Conservation (phyloP, 2,888 invertebrate species). For the Selenia dentaria region DNA sequence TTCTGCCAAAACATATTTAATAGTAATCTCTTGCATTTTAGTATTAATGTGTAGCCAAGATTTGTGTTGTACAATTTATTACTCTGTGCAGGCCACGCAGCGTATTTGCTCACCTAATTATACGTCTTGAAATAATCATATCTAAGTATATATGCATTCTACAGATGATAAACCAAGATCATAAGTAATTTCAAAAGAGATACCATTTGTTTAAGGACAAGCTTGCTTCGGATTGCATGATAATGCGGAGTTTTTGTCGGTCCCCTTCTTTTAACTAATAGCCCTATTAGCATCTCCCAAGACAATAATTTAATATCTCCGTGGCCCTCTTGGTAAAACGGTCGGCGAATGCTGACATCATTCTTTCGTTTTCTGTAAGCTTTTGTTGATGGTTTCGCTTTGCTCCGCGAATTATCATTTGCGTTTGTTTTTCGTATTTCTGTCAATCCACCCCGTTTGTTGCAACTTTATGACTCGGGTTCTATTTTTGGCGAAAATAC, state of each 20-base stretch:
- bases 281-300: slow-evolving; percentile 69
- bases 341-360: slow-evolving; percentile 48
- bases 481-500: no score
- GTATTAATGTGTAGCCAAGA: no score
- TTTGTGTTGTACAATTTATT: no score
- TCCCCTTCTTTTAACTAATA: slow-evolving; percentile 63
- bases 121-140: no score
- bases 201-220: slow-evolving; percentile 21
- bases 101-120: no score
- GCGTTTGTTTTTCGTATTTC: slow-evolving; percentile 3
- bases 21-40: no score
- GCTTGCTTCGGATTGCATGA: slow-evolving; percentile 24
- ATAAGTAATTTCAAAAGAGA: slow-evolving; percentile 25
- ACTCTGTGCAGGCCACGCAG: no score
- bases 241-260: slow-evolving; percentile 48
- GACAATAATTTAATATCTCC: slow-evolving; percentile 67
- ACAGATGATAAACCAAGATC: slow-evolving; percentile 26
- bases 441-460: no score
- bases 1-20: no score
- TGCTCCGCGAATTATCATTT: slow-evolving; percentile 33
- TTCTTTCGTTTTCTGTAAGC: slow-evolving; percentile 42
- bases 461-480: no score
- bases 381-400: slow-evolving; percentile 31
- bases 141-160: no score
- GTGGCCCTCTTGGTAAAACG: slow-evolving; percentile 47